A percentile compares a stretch with the other conserved stretches of the same genome.
These are phyloP conservation scores for Tinea semifulvella DNA, from an alignment of 2,888 invertebrate genomes.

Conservation along the genomic window DNA sequence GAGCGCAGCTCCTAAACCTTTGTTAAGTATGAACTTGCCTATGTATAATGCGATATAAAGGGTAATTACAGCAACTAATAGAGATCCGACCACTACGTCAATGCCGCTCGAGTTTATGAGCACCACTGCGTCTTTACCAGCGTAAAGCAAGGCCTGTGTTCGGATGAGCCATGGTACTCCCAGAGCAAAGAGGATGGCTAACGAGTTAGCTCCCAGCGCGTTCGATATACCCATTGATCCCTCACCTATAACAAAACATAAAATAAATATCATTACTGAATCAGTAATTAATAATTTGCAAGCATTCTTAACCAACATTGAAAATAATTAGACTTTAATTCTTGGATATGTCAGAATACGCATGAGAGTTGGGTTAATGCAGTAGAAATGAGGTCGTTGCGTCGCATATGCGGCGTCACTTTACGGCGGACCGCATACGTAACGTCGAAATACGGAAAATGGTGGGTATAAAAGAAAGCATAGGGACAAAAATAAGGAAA, in stretches of 20 bases:
- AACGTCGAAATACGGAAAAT: no score
- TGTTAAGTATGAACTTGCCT: constrained; percentile 77
- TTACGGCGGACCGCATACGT: no score
- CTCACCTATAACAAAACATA: constrained; percentile 68
- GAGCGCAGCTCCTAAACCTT: constrained; percentile 73
- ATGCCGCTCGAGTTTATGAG: constrained; percentile 81
- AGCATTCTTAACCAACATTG: no score
- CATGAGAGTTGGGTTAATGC: no score
- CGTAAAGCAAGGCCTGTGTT: constrained; percentile 62
- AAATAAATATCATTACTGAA: no score
- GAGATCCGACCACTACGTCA: constrained; percentile 81
- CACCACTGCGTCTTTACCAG: constrained; percentile 63
- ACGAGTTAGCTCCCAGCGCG: constrained; percentile 84
- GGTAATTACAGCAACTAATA: constrained; percentile 76
- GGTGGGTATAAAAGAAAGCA: no score
- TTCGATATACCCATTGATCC: constrained; percentile 90
- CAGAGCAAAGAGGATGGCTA: constrained; percentile 84
- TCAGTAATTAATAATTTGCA: no score
- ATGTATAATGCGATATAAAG: constrained; percentile 74
- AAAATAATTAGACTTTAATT: no score
- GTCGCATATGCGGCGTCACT: no score
- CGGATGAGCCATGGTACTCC: constrained; percentile 88
- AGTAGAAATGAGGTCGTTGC: no score
- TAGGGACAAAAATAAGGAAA: no score
- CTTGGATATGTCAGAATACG: no score